phyloP scores from a whole-genome alignment of 2,797 vertebrate genomes.

The Amblyraja radiata region DNA sequence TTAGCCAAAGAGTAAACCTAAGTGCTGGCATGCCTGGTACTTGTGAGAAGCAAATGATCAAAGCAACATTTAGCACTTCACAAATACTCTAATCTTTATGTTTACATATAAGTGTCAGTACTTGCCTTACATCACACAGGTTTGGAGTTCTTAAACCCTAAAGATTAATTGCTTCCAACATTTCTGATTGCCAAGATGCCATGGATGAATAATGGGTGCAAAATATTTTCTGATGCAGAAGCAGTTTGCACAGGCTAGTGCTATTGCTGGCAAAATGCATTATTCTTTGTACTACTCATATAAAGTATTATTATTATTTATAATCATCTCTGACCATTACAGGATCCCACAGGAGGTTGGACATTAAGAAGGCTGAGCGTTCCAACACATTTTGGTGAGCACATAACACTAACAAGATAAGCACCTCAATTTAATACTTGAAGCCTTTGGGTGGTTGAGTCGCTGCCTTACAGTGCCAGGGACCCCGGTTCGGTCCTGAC shows the following conservation, averaged over 20 bases:
- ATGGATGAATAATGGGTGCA: slow-evolving; percentile 35
- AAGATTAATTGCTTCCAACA: slow-evolving; percentile 60
- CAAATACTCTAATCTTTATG: slow-evolving; percentile 65
- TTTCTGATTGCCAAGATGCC: slow-evolving; percentile 42
- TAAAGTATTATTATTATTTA: slow-evolving; percentile 28
- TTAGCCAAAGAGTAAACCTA: slow-evolving; percentile 53
- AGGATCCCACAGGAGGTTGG: background rate
- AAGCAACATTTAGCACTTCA: slow-evolving; percentile 60
- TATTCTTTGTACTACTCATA: background rate
- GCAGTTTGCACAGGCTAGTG: slow-evolving; percentile 48
- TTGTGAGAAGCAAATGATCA: slow-evolving; percentile 56
- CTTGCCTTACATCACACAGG: slow-evolving; percentile 59
- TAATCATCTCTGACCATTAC: slow-evolving; percentile 16
- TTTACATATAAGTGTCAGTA: slow-evolving; percentile 64
- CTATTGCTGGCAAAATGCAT: slow-evolving; percentile 40
- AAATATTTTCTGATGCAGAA: background rate
- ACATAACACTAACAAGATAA: slow-evolving; percentile 7
- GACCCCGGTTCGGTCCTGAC: too few relatives aligned
- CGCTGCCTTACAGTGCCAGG: too few relatives aligned
- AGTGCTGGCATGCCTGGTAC: slow-evolving; percentile 53
- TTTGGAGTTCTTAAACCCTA: slow-evolving; percentile 44
- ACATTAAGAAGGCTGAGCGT: slow-evolving; percentile 6
- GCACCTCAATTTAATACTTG: background rate
- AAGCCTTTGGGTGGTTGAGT: background rate
- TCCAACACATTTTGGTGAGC: slow-evolving; percentile 25